Evolutionary conservation across 2,888 invertebrate genomes (phyloP), one percentile per base, ranked within the genome.

Genomic region (Neocrepidodera transversa): DNA sequence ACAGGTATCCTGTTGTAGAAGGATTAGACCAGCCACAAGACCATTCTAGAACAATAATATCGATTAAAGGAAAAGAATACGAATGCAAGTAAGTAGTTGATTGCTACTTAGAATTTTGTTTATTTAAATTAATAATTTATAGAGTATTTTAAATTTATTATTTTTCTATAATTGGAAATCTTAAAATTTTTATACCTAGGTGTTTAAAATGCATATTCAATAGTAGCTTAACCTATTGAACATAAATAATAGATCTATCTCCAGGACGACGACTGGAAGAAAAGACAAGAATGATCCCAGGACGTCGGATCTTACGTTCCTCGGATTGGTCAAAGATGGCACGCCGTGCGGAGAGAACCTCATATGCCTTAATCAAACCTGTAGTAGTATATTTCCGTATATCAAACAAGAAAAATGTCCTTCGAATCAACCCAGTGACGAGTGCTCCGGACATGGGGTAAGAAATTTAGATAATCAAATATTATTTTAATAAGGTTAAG

Each of bases 361-460:
- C 81, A 91, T 97, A 73, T 98, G 97, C 85, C 86, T 95, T 73
- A 95, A 95, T 85, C 94, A 95, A 82, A 91, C 93, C 51, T 97
- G 97, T 82, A 87, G 90, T 63, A 92, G 89, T 78, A 86, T 93
- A 72, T 91, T 90, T 81, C 91, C 91, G 13, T 88, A 89, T 81
- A 86, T 93, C 68, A 92, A 92, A 81, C 89, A 89, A 81, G 90
- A 89, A 68, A 91, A 89, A 78, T 97, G 97, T 81, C 95, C 96
- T 62, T 90, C 88, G 67, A 95, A 93, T 79, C 91, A 92, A 79
- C 88, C 89, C 78, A 92, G 90, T 75, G 83, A 89, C 71, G 93
- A 95, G 78, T 99, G 98, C 82, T 97, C 97, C 58, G 93, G 92
- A 63, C 91, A 92, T 82, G 98, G 98, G 84, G 97, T 97, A 82